phyloP scores from a whole-genome alignment of 2,797 vertebrate genomes.

The Notolepis coatsorum region DNA sequence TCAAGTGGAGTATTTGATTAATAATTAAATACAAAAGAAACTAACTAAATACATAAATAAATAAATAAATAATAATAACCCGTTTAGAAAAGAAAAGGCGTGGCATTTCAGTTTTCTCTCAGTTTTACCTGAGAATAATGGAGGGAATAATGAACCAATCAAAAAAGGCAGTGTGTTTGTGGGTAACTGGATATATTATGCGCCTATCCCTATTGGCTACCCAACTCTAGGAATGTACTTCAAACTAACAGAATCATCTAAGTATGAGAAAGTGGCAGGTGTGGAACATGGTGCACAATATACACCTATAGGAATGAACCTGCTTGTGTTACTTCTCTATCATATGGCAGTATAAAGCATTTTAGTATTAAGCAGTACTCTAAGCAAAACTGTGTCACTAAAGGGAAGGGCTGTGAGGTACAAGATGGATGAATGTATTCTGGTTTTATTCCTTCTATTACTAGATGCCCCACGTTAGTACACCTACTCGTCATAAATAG shows the following conservation, averaged over 20 bases:
- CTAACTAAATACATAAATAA: no score
- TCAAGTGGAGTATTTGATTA: slow-evolving; percentile 48
- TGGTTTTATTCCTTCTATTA: slow-evolving; percentile 63
- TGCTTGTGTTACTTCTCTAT: slow-evolving; percentile 81
- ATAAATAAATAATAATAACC: slow-evolving; percentile 70
- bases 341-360: slow-evolving; percentile 84
- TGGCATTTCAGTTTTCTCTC: slow-evolving; percentile 76
- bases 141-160: slow-evolving; percentile 68
- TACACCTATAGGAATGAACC: slow-evolving; percentile 78
- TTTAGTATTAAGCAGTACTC: slow-evolving; percentile 79
- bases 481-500: slow-evolving; percentile 44
- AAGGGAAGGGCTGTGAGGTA: slow-evolving; percentile 70
- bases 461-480: slow-evolving; percentile 47
- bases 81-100: slow-evolving; percentile 78
- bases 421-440: slow-evolving; percentile 62
- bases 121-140: slow-evolving; percentile 80
- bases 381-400: slow-evolving; percentile 77
- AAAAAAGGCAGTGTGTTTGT: slow-evolving; percentile 78
- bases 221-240: slow-evolving; percentile 80
- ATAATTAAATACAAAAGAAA: no score
- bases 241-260: slow-evolving; percentile 73
- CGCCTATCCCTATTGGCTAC: slow-evolving; percentile 70
- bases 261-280: slow-evolving; percentile 75
- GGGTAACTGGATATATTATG: slow-evolving; percentile 66
- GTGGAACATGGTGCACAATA: slow-evolving; percentile 69